Base-by-base conservation (phyloP, 64 coral and sea anemone species). In the Pocillopora verrucosa region DNA sequence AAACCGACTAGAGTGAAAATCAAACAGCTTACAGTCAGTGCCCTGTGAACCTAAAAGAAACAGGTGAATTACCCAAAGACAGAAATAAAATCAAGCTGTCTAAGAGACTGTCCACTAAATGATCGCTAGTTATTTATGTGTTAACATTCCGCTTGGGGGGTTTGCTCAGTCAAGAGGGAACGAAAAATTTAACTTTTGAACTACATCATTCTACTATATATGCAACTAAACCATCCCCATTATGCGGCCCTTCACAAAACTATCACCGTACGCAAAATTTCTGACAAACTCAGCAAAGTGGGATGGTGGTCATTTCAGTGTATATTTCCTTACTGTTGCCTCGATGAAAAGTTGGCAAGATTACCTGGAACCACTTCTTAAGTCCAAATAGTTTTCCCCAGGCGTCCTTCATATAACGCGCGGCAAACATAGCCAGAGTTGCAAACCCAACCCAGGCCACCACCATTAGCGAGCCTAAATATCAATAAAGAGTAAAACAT, bases 381-480 rank as follows among this genome's bases (percentile, higher is more conserved):
- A 74, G 80, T 36, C 80, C 85, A 35, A 56, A 92, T 58, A 92
- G 16, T 51, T 75, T 72, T 45, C 84, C 84, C 91, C 91, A 88
- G 19, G 57, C 76, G 20, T 77, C 76, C 13, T 87, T 77, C 91
- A 92, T 81, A 68, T 92, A 92, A 13, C 91, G 91, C 17, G 91
- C 91, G 76, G 87, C 87, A 79, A 92, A 86, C 16, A 92, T 88
- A 17, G 91, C 91, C 26, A 92, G 61, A 4, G 91, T 92, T 7
- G 91, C 91, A 88, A 86, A 92, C 14, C 76, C 91, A 58, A 92
- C 79, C 84, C 91, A 92, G 22, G 91, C 68, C 56, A 92, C 37
- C 16, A 92, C 73, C 91, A 92, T 92, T 14, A 88, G 17, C 34
- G 87, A 61, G 38, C 91, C 91, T 92, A 72, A 14, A 30, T 30